phyloP scores from a whole-genome alignment of 1,140 invertebrate genomes.

The Drosophila elegans region DNA sequence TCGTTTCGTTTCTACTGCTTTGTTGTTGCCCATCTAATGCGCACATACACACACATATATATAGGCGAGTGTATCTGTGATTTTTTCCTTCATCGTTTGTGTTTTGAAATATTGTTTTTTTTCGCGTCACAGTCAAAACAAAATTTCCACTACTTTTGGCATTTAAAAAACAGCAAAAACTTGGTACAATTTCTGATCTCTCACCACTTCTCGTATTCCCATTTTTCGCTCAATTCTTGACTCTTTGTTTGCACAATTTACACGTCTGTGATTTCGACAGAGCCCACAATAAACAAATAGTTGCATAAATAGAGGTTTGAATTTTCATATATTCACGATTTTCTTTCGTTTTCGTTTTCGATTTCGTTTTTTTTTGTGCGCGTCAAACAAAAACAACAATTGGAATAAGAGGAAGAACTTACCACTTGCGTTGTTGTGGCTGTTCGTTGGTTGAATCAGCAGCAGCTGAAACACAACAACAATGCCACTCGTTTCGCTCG shows the following conservation, averaged over 20 bases:
- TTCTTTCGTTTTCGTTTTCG: slow-evolving; percentile 4
- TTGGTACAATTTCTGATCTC: background rate
- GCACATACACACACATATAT: slow-evolving; percentile 37
- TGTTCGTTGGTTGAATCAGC: slow-evolving; percentile 47
- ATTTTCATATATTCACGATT: slow-evolving; percentile 26
- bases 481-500: slow-evolving; percentile 36
- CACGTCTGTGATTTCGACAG: slow-evolving; percentile 30
- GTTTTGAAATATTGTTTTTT: slow-evolving; percentile 51
- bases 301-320: slow-evolving; percentile 33
- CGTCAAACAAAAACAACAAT: slow-evolving; percentile 48
- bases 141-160: slow-evolving; percentile 51
- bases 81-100: slow-evolving; percentile 52
- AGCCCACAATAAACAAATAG: slow-evolving; percentile 39
- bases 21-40: slow-evolving; percentile 65
- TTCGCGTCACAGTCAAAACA: slow-evolving; percentile 44
- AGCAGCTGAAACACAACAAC: slow-evolving; percentile 44
- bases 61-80: slow-evolving; percentile 31
- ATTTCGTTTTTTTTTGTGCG: slow-evolving; percentile 42
- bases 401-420: slow-evolving; percentile 39
- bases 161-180: slow-evolving; percentile 38
- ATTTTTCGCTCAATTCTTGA: slow-evolving; percentile 17
- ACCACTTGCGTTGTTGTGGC: slow-evolving; percentile 49
- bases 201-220: background rate
- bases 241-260: slow-evolving; percentile 56
- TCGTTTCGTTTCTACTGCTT: slow-evolving; percentile 57